Base-by-base conservation (phyloP, 2,113 vertebrate species). In the Pleuronectes platessa region DNA sequence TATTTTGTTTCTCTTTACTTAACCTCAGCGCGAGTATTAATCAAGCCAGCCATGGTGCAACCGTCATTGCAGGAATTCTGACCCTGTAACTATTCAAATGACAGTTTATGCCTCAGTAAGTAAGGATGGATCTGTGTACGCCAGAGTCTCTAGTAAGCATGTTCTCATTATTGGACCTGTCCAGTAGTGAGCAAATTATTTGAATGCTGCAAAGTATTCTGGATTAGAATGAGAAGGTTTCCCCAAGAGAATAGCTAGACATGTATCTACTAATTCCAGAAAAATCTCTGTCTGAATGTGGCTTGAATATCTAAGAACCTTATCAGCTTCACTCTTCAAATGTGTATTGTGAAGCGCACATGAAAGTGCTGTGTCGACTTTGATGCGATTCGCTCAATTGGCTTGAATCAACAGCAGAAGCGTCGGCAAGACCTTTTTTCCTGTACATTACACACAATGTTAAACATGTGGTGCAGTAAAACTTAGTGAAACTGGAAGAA, bases 51-150 rank as follows among this genome's bases (percentile, higher is more conserved):
- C 78, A 81, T 71, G 74, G 83, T 90, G 80, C 88, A 89, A 81
- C 86, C 88, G 88, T 80, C 76, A 31, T 86, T 85, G 85, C 35
- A 79, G 85, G 76, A 82, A 88, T 86, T 82, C 79, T 76, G 78
- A 85, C 83, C 72, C 49, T 81, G 83, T 79, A 80, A 87, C 75
- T 81, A 74, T 87, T 90, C 88, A 83, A 75, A 90, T 80, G 81
- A 65, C 76, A 80, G 76, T 79, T 77, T 63, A 82, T 79, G 70
- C 73, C 65, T 86, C 35, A 37, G 37, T 60, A 74, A 90, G 90
- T 91, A 91, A 92, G 74, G 76, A 78, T 54, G 65, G 59, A 65
- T 51, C 47, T 18, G 15, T 51, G 18, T 18, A 51, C 47, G 1
- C 47, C 17, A 51, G 47, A 51, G 47, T 18, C 47, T 51, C 17